These are phyloP conservation scores for Crypturellus undulatus DNA, from an alignment of 2,113 vertebrate genomes.

Conservation along the genomic window DNA sequence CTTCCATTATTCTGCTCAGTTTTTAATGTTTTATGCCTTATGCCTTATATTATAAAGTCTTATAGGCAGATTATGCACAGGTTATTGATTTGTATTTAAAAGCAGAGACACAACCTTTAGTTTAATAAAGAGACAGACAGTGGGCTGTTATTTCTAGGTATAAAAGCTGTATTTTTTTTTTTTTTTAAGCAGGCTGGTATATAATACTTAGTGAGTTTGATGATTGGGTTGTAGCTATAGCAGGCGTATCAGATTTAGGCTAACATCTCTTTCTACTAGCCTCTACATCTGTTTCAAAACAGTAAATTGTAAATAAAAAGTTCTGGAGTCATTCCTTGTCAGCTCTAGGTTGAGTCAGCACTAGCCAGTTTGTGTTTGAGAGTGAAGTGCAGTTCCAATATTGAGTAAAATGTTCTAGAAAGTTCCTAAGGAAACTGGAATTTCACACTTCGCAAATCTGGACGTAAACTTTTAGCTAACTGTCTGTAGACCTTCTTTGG, in stretches of 20 bases:
- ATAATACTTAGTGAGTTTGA: not conserved
- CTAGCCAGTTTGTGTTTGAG: not conserved
- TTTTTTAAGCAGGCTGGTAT: not conserved
- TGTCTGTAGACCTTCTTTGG: not conserved
- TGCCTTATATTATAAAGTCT: not conserved
- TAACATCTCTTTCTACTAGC: not conserved
- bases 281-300: not conserved
- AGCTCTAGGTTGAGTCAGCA: not conserved
- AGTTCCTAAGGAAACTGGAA: not conserved
- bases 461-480: not conserved
- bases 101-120: not conserved
- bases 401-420: not conserved
- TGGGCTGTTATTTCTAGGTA: not conserved
- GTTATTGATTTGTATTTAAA: not conserved
- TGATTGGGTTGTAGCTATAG: not conserved
- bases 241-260: not conserved
- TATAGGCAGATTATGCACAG: not conserved
- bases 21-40: constrained; percentile 7
- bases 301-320: not conserved
- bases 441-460: not conserved
- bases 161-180: not conserved
- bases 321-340: not conserved
- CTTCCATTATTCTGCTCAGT: constrained; percentile 4
- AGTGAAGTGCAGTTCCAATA: not conserved
- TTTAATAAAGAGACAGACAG: not conserved